Base-by-base conservation (phyloP, 2,888 invertebrate species). In the Yponomeuta sedellus region DNA sequence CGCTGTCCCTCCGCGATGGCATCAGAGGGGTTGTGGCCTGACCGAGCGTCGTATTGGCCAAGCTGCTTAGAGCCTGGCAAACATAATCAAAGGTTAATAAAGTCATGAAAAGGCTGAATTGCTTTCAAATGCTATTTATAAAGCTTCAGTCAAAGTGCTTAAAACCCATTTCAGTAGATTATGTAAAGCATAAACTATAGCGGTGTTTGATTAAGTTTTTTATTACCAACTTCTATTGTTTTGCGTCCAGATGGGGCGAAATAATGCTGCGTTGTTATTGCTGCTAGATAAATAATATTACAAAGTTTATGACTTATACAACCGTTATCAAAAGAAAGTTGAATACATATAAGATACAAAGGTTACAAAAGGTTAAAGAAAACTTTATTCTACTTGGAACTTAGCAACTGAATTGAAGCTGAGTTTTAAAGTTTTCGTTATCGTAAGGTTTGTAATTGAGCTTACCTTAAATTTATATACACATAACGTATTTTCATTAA, bases 31-130 rank as follows among this genome's bases (percentile, higher is more conserved):
- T 92, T 5, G 92, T 76, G 2, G 89, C 85, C 65, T 88, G 88
- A 56, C 88, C 90, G 12, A 93, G 92, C 56, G 94, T 93, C 70
- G 92, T 93, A 69, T 84, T 92, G 19, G 96, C 94, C 93, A 98
- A 94, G 78, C 95, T 96, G 75, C 94, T 95, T 73, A 97, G 86
- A 34, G 97, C 97, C 96, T 96, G 84, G 34, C 58, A 19, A 19
- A 59, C 12, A 40, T 44, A 64, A 64, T 19, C 44, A 44, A 19
- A 64, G 39, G 40, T 64, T 16, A 64, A 34, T 22, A 59, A 22
- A 59, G 25, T 10, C 11, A 22, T 8, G 25, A 59, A 12, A 59
- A 19, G 10, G 8, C 25, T 59, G 12, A 8, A 20, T 25, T 25
- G 10, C 16, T 52, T 20, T 22, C 22, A 10, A 20, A 59, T 22